These are phyloP conservation scores for Chlorops oryzae DNA, from an alignment of 1,140 invertebrate genomes.

Conservation along the genomic window DNA sequence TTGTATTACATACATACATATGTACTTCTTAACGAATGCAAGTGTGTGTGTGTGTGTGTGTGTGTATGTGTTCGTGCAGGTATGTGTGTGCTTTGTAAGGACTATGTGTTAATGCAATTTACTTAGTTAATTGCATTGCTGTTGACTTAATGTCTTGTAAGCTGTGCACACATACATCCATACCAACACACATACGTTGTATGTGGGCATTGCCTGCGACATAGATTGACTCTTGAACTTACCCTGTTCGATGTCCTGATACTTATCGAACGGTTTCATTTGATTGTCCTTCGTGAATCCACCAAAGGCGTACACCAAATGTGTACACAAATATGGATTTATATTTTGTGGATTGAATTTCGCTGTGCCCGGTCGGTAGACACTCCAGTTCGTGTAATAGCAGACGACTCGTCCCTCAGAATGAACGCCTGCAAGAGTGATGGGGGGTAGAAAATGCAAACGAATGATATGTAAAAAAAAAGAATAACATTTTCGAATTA, in stretches of 20 bases:
- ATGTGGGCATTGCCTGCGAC: not conserved
- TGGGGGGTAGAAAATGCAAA: constrained; percentile 3
- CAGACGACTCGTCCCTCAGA: constrained; percentile 71
- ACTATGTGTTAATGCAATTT: too few species aligned
- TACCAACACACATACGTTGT: too few species aligned
- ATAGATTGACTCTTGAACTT: constrained; percentile 40
- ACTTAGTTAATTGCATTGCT: too few species aligned
- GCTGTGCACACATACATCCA: too few species aligned
- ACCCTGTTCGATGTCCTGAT: constrained; percentile 94
- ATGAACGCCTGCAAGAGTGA: constrained; percentile 23
- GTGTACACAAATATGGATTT: constrained; percentile 91
- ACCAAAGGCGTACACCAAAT: constrained; percentile 91
- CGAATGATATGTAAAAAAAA: not conserved
- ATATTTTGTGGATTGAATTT: constrained; percentile 93
- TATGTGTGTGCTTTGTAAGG: too few species aligned
- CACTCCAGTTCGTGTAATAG: constrained; percentile 93
- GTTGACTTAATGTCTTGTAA: too few species aligned
- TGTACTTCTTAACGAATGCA: too few species aligned
- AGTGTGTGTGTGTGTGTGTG: too few species aligned
- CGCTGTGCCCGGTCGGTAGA: constrained; percentile 78
- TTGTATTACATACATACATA: too few species aligned
- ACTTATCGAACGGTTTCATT: constrained; percentile 87
- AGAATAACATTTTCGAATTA: not conserved
- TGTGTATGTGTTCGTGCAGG: too few species aligned
- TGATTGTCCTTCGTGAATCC: constrained; percentile 87